A percentile compares a stretch with the other conserved stretches of the same genome.
phyloP scores from a whole-genome alignment of 2,888 invertebrate genomes.

The Abrostola triplasia region DNA sequence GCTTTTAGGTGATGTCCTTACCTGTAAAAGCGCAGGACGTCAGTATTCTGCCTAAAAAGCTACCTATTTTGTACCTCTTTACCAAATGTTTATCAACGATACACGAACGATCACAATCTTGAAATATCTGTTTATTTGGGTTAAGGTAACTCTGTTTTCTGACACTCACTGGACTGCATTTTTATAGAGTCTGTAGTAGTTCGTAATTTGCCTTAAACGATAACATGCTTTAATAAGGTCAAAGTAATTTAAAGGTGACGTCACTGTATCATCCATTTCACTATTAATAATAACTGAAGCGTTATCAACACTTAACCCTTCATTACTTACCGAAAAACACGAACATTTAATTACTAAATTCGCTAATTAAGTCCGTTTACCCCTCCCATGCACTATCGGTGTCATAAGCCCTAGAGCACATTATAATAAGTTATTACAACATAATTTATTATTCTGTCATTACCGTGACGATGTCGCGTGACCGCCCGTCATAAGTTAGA shows the following conservation, averaged over 20 bases:
- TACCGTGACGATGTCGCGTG: constrained; percentile 85
- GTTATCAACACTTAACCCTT: constrained; percentile 71
- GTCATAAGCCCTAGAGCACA: constrained; percentile 78
- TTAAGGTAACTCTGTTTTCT: no score
- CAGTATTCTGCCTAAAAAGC: no score
- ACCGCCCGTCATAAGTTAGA: constrained; percentile 80
- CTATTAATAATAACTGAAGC: constrained; percentile 32
- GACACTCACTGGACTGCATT: no score
- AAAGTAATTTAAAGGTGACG: not conserved
- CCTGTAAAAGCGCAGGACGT: not conserved
- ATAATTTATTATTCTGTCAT: constrained; percentile 88
- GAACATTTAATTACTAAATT: constrained; percentile 78
- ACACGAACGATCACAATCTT: no score
- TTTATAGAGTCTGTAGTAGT: not conserved
- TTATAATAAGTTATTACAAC: constrained; percentile 87
- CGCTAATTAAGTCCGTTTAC: constrained; percentile 78
- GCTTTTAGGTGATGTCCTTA: constrained; percentile 26
- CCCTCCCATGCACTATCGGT: constrained; percentile 66
- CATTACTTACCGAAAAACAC: constrained; percentile 66
- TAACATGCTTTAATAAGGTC: not conserved
- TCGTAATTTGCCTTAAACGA: not conserved
- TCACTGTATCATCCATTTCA: constrained; percentile 20
- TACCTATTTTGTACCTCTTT: no score
- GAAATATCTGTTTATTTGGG: no score
- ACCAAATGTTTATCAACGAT: no score